A percentile compares a stretch with the other conserved stretches of the same genome.
Conservation (phyloP, 2,888 invertebrate species). For the Platypus cylindrus region DNA sequence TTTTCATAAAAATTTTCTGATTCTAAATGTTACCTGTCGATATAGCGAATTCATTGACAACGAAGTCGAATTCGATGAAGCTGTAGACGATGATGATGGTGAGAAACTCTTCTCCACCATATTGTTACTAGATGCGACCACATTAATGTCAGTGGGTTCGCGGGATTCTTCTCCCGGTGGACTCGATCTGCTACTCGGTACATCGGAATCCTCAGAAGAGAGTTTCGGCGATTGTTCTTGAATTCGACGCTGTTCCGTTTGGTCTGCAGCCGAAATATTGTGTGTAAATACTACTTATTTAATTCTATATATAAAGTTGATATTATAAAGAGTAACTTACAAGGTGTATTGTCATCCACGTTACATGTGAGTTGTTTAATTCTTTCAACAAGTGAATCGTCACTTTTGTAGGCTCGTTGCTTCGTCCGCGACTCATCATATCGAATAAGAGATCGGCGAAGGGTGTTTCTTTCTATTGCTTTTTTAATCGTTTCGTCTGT, state of each 20-base stretch:
- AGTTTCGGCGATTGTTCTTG: slow-evolving; percentile 10
- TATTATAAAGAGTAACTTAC: slow-evolving; percentile 14
- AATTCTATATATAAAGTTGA: too few relatives aligned
- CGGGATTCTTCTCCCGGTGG: slow-evolving; percentile 54
- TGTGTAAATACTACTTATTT: too few relatives aligned
- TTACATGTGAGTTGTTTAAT: slow-evolving; percentile 78
- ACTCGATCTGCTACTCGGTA: slow-evolving; percentile 36
- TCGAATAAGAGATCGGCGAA: slow-evolving; percentile 65
- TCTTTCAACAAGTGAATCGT: slow-evolving; percentile 72
- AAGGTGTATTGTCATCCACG: slow-evolving; percentile 49
- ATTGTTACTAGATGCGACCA: slow-evolving; percentile 16
- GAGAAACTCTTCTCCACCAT: slow-evolving; percentile 46
- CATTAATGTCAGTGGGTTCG: slow-evolving; percentile 17
- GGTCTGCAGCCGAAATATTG: too few relatives aligned
- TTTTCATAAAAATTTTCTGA: background rate
- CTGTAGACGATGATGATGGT: slow-evolving; percentile 42
- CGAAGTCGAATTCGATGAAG: slow-evolving; percentile 44
- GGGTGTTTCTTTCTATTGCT: slow-evolving; percentile 72
- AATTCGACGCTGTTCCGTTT: too few relatives aligned
- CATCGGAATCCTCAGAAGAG: slow-evolving; percentile 10
- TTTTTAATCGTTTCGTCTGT: slow-evolving; percentile 54
- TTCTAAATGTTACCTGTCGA: slow-evolving; percentile 11
- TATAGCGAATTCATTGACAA: slow-evolving; percentile 48
- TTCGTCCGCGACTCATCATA: slow-evolving; percentile 35
- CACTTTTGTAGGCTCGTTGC: slow-evolving; percentile 43